A percentile compares a stretch with the other conserved stretches of the same genome.
Evolutionary conservation across 2,113 vertebrate species (phyloP).

Genomic region (Macquaria ambigua): DNA sequence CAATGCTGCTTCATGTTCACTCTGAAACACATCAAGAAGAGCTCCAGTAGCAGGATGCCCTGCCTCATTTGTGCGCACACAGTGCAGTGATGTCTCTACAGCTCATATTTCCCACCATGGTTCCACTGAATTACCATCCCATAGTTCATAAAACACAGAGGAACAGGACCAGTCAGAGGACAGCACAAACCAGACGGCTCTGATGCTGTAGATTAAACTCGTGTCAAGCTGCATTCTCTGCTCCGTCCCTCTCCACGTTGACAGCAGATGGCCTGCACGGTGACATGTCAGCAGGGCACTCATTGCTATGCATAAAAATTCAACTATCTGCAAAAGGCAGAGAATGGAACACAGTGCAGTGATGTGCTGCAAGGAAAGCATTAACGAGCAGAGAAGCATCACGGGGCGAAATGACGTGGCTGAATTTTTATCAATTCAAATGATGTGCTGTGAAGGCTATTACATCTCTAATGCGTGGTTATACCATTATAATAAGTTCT

Average conservation of each 20-base stretch:
- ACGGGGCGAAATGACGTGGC: slow-evolving; percentile 24
- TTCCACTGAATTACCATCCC: neutral
- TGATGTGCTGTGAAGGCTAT: slow-evolving; percentile 14
- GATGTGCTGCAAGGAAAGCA: slow-evolving; percentile 16
- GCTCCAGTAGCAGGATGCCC: slow-evolving; percentile 3
- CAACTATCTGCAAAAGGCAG: slow-evolving; percentile 44
- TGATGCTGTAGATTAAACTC: slow-evolving; percentile 54
- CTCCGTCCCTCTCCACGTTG: slow-evolving; percentile 18
- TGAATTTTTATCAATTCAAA: slow-evolving; percentile 50
- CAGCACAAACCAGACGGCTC: slow-evolving; percentile 29
- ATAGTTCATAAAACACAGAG: slow-evolving; percentile 17
- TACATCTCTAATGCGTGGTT: slow-evolving; percentile 8
- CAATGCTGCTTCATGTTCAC: slow-evolving; percentile 13
- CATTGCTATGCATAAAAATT: slow-evolving; percentile 59
- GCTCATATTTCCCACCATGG: slow-evolving; percentile 4
- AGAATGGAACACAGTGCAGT: slow-evolving; percentile 2
- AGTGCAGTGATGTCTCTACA: neutral
- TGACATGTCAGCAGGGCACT: slow-evolving; percentile 68
- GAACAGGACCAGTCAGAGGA: slow-evolving; percentile 33
- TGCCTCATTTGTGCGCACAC: slow-evolving; percentile 17
- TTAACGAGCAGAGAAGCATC: slow-evolving; percentile 40
- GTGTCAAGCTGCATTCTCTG: slow-evolving; percentile 48
- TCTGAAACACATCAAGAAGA: slow-evolving; percentile 12
- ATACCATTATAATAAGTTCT: slow-evolving; percentile 31
- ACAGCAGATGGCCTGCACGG: slow-evolving; percentile 72